Evolutionary conservation across 2,888 invertebrate species (phyloP).

Genomic region (Idaea straminata): DNA sequence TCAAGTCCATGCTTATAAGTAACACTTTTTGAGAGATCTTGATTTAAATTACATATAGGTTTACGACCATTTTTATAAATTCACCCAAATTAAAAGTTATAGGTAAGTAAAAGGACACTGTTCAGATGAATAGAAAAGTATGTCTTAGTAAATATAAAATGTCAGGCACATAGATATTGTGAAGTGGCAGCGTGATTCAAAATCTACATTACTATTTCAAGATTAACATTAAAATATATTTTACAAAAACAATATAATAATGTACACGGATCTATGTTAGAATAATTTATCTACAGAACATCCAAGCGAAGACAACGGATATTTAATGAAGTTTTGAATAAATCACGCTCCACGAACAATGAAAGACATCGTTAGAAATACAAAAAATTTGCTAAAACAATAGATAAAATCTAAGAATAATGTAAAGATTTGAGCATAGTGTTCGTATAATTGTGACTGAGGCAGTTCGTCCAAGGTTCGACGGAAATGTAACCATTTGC

Average conservation of each 20-base stretch:
- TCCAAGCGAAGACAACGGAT: neutral
- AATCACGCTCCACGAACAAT: neutral
- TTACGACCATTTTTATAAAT: neutral
- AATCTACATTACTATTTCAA: neutral
- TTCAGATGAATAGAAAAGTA: neutral
- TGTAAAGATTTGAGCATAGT: constrained; percentile 21
- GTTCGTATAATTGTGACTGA: constrained; percentile 20
- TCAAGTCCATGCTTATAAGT: no score
- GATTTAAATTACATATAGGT: neutral
- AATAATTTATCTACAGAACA: neutral
- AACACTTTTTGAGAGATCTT: no score
- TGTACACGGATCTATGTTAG: neutral
- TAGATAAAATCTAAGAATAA: constrained; percentile 20
- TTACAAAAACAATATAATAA: neutral
- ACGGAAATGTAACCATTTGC: neutral
- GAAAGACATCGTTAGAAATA: neutral
- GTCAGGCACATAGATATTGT: constrained; percentile 1
- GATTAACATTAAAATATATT: neutral
- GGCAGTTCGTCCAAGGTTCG: constrained; percentile 15
- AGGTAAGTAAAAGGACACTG: neutral
- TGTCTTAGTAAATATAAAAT: neutral
- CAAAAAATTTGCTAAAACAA: constrained; percentile 10
- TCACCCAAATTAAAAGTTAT: neutral
- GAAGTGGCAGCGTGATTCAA: neutral
- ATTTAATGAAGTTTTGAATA: neutral